Conservation (phyloP, 2,113 vertebrate species). For the Merops nubicus region DNA sequence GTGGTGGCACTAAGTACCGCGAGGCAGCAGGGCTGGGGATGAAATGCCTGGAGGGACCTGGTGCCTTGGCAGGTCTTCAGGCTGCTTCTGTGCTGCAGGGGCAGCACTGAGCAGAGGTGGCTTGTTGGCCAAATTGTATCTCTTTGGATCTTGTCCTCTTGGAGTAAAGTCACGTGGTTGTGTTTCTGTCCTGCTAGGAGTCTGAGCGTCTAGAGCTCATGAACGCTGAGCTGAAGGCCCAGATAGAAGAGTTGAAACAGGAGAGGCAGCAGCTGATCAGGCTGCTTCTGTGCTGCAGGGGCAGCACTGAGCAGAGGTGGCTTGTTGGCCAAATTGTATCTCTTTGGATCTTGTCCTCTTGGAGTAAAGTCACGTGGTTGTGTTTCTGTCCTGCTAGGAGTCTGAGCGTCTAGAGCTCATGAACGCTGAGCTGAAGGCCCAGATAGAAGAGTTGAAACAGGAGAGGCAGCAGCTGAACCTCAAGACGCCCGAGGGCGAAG, state of each 20-base stretch:
- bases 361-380: background rate
- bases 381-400: constrained; percentile 79
- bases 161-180: background rate
- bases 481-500: constrained; percentile 88
- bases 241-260: constrained; percentile 95
- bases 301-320: background rate
- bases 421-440: constrained; percentile 93
- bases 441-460: constrained; percentile 95
- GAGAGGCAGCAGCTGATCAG: constrained; percentile 92
- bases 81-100: background rate
- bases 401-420: constrained; percentile 93
- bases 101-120: background rate
- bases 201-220: constrained; percentile 93
- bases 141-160: background rate
- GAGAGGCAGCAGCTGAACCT: constrained; percentile 93
- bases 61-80: background rate
- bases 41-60: background rate
- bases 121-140: background rate
- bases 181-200: constrained; percentile 79
- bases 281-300: background rate
- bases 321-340: background rate
- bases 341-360: background rate
- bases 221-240: constrained; percentile 93
- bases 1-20: background rate
- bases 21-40: background rate